Base-by-base conservation (phyloP, 2,888 invertebrate species). In the Hedychridium roseum region DNA sequence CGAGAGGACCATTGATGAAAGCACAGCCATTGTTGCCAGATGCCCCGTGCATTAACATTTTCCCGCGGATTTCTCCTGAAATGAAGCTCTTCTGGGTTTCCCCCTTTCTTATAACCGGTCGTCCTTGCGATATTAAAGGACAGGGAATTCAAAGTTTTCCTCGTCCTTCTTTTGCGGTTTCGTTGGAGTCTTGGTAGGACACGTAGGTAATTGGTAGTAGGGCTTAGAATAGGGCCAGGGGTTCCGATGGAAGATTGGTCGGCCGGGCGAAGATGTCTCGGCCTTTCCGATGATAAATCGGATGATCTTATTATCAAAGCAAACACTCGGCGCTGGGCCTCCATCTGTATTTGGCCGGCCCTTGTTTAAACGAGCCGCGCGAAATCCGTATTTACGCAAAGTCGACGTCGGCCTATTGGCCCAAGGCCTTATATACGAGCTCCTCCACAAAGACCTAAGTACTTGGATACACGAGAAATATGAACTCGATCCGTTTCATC, bases 1-100 rank as follows among this genome's bases (percentile, higher is more conserved):
- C 9, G 32, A 11, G 32, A 16, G 32, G 14, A 32, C 32, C 16
- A 9, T 14, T 5, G 32, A 5, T 14, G 5, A 32, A 32, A 9
- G 32, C 72, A 72, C 74, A 76, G 76, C 78, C 78, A 78, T 78
- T 78, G 78, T 78, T 78, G 78, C 78, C 78, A 78, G 78, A 78
- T 78, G 78, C 78, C 78, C 73, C 68, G 70, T 67, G 64, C 71
- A 75, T 76, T 74, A 76, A 73, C 78, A 78, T 78, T 78, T 78
- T 77, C 74, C 68, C 76, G 69, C 68, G 70, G 69, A 73, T 74
- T 75, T 71, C 61, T 65, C 76, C 73, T 78, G 78, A 78, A 77
- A 78, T 78, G 74, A 75, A 70, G 71, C 66, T 64, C 61, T 56
- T 58, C 50, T 52, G 58, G 43, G 40, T 40, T 53, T 28, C 50